A percentile compares a stretch with the other conserved stretches of the same genome.
These are phyloP conservation scores for Scaptomyza reducta DNA, from an alignment of 2,888 invertebrate species.

Conservation along the genomic window DNA sequence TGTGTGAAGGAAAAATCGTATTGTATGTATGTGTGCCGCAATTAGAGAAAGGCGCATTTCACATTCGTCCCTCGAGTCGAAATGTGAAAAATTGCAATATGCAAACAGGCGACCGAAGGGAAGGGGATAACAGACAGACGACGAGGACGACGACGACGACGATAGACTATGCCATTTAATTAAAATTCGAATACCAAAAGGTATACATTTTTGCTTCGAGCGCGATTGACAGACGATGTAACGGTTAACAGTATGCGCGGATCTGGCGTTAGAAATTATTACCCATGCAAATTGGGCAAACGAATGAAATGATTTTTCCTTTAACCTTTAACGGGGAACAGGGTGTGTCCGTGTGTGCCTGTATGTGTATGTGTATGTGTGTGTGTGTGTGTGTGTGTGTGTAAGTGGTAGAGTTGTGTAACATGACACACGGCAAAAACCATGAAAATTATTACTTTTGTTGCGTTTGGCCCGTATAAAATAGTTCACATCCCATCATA, in stretches of 20 bases:
- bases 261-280: slow-evolving; percentile 65
- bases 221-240: slow-evolving; percentile 73
- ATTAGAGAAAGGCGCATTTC: slow-evolving; percentile 74
- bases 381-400: slow-evolving; percentile 13
- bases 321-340: slow-evolving; percentile 9
- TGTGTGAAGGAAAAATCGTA: slow-evolving; percentile 51
- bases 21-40: slow-evolving; percentile 53
- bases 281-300: slow-evolving; percentile 77
- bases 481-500: no score
- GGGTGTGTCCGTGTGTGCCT: slow-evolving; percentile 20
- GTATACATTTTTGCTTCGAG: slow-evolving; percentile 76
- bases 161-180: slow-evolving; percentile 73
- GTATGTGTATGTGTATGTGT: no score
- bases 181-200: slow-evolving; percentile 72
- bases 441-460: slow-evolving; percentile 63
- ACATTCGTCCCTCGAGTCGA: slow-evolving; percentile 48
- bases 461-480: slow-evolving; percentile 46
- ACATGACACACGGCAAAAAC: slow-evolving; percentile 60
- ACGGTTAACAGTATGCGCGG: slow-evolving; percentile 54
- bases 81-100: slow-evolving; percentile 69
- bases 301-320: slow-evolving; percentile 36
- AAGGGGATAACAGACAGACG: not conserved
- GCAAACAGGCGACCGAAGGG: slow-evolving; percentile 61
- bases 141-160: not conserved
- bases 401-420: slow-evolving; percentile 58